These are phyloP conservation scores for Lydus trimaculatus DNA, from an alignment of 2,888 invertebrate species.

Conservation along the genomic window DNA sequence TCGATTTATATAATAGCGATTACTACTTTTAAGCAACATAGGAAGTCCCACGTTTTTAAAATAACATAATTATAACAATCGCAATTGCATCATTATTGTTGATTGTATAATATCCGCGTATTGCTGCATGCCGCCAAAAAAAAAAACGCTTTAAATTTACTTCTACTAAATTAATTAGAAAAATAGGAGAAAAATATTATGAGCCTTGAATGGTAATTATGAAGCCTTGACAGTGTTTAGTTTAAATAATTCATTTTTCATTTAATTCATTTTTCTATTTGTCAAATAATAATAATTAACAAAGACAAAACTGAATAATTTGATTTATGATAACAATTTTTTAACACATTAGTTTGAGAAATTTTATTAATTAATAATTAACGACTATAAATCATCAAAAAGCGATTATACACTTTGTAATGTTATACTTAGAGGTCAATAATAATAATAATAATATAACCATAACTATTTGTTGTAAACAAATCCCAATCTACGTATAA, in stretches of 20 bases:
- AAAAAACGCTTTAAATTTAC: neutral
- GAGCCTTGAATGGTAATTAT: slow-evolving; percentile 21
- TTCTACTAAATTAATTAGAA: neutral
- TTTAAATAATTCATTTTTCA: slow-evolving; percentile 6
- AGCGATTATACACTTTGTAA: neutral
- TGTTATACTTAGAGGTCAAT: neutral
- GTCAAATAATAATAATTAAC: neutral
- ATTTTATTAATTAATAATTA: neutral
- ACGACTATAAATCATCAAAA: neutral
- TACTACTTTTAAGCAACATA: slow-evolving; percentile 5
- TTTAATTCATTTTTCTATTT: neutral
- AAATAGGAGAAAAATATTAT: neutral
- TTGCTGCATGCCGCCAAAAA: neutral
- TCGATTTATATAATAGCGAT: neutral
- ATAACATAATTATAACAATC: slow-evolving; percentile 1
- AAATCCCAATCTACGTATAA: neutral
- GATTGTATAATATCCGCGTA: slow-evolving; percentile 1
- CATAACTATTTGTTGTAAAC: neutral
- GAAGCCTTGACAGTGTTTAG: slow-evolving; percentile 24
- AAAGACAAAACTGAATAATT: neutral
- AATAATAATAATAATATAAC: slow-evolving; percentile 1
- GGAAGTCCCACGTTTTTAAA: slow-evolving; percentile 20
- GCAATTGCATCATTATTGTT: neutral
- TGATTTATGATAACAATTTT: neutral
- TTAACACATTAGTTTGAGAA: neutral